Base-by-base conservation (phyloP, 2,797 vertebrate genomes). In the Sebastes trivittatus region DNA sequence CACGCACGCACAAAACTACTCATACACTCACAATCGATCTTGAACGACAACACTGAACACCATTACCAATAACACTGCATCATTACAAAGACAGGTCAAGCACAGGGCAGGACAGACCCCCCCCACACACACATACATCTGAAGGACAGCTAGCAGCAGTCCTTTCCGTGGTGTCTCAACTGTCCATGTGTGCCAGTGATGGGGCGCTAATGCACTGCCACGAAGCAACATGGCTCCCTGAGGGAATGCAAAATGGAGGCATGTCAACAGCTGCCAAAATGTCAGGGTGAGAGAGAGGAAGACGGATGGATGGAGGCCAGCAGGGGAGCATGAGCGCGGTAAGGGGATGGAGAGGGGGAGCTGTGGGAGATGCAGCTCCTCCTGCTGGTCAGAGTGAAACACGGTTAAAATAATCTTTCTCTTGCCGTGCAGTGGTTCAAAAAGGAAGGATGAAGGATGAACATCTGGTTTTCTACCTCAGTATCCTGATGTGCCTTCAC, bases 191-290 rank as follows among this genome's bases (percentile, higher is more conserved):
- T 62, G 62, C 67, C 55, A 65, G 64, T 84, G 87, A 88, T 52
- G 73, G 70, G 64, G 75, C 5, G 54, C 79, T 90, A 87, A 92
- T 88, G 86, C 84, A 86, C 54, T 10, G 64, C 68, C 63, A 82
- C 76, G 73, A 85, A 85, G 49, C 80, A 88, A 89, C 84, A 89
- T 87, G 87, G 80, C 64, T 83, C 80, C 86, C 91, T 18, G 46
- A 68, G 89, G 87, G 77, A 77, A 74, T 4, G 42, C 81, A 89
- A 89, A 86, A 89, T 87, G 87, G 84, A 88, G 77, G 78, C 70
- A 71, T 5, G 58, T 70, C 55, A 81, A 83, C 83, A 80, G 77
- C 82, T 90, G 83, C 74, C 78, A 85, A 83, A 88, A 87, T 86
- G 81, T 87, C 85, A 87, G 80, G 59, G 56, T 58, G 72, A 87